Evolutionary conservation across 2,797 vertebrate genomes (phyloP), one percentile per base, ranked within the genome.

Genomic region (Alexandromys oeconomus): DNA sequence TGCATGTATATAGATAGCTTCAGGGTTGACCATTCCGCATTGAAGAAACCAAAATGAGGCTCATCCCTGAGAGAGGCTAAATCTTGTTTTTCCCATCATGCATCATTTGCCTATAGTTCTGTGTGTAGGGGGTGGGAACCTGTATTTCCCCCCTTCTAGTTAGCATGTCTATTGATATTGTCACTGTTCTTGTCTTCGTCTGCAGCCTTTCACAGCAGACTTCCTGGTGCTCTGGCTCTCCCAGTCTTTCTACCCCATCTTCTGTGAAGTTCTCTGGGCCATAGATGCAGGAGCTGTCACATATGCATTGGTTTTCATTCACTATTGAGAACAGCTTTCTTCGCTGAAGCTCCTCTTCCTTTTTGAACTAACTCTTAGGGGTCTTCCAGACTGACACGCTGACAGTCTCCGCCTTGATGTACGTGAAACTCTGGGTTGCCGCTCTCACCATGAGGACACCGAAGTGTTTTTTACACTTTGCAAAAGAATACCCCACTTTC

Each of bases 401-500:
- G 25, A 92, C 78, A 91, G 13, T 9, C 79, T 51, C n/a, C 65
- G 40, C 25, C 37, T 89, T 34, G 31, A 92, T 69, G 91, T 31
- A 40, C 34, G 59, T 43, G 63, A 96, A 82, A 71, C 17, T 93
- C 93, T 86, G 69, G 92, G 92, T 94, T 91, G 43, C 78, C 48
- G 78, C 81, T 96, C 89, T 94, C 76, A 37, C 87, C 80, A 82
- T 73, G 77, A 96, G 88, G 95, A 95, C 78, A 94, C 61, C 57
- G 37, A 82, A 59, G 71, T 59, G 77, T 93, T 96, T 96, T 97
- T 96, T 93, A 79, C 74, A 80, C 74, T 73, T 87, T 87, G 80
- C 87, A 73, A 79, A 86, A 97, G 96, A 97, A 97, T 81, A 92
- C 54, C 87, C 82, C 21, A 74, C 69, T 94, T 97, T 95, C 96